phyloP scores from a whole-genome alignment of 2,113 vertebrate genomes.

The Sisor rabdophorus region DNA sequence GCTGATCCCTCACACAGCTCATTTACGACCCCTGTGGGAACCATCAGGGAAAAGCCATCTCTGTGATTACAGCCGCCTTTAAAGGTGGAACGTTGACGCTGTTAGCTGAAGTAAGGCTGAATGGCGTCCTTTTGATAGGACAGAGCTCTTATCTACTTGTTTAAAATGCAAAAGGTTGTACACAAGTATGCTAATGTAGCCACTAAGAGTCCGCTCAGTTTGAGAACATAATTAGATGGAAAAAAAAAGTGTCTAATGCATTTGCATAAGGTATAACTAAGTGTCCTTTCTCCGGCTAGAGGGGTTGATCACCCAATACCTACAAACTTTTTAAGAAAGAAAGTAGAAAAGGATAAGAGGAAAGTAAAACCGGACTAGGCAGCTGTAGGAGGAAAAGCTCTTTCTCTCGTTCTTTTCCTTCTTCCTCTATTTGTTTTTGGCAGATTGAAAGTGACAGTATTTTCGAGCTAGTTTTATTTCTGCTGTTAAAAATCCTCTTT shows the following conservation, averaged over 20 bases:
- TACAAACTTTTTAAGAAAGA: no score
- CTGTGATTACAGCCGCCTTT: slow-evolving; percentile 7
- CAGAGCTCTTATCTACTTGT: slow-evolving; percentile 15
- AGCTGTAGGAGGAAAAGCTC: not conserved
- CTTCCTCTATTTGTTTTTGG: not conserved
- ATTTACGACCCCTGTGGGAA: slow-evolving; percentile 30
- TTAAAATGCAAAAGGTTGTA: slow-evolving; percentile 23
- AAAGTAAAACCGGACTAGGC: not conserved
- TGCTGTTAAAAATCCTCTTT: not conserved
- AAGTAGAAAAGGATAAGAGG: no score
- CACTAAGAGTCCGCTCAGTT: not conserved
- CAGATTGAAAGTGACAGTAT: not conserved
- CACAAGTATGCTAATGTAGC: slow-evolving; percentile 4
- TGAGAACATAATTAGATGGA: slow-evolving; percentile 1
- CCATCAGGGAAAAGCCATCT: not conserved
- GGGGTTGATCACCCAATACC: not conserved
- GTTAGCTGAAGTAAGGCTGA: slow-evolving; percentile 7
- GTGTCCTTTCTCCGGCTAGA: not conserved
- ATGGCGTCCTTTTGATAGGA: slow-evolving; percentile 13
- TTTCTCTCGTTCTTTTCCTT: not conserved
- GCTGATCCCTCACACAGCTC: slow-evolving; percentile 18
- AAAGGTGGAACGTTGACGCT: slow-evolving; percentile 3
- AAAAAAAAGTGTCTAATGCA: not conserved
- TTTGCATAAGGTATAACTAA: not conserved
- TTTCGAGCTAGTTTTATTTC: not conserved